A percentile compares a stretch with the other conserved stretches of the same genome.
Evolutionary conservation across 1,140 invertebrate species (phyloP).

Genomic region (Paraescarpia echinospica): DNA sequence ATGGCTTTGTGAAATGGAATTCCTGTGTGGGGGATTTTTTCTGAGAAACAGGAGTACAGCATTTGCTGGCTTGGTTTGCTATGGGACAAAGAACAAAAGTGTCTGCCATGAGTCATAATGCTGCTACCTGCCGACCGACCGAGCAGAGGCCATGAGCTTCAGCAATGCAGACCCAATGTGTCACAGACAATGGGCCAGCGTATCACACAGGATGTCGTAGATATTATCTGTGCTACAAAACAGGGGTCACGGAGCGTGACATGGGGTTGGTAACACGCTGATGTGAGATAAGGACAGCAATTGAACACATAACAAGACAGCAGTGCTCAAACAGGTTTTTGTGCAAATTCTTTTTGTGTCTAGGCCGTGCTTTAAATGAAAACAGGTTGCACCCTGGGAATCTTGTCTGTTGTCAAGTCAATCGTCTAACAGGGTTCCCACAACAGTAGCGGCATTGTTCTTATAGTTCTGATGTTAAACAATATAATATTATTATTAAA

Average conservation of each 20-base stretch:
- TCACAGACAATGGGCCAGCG: not conserved
- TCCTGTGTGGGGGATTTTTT: not conserved
- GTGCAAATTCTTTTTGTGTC: not conserved
- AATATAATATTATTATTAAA: not conserved
- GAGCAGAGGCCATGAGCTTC: not conserved
- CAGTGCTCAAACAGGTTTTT: not conserved
- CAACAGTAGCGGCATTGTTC: not conserved
- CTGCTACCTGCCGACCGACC: not conserved
- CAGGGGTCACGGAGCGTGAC: not conserved
- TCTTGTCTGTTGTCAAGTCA: not conserved
- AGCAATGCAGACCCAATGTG: not conserved
- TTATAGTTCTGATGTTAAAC: not conserved
- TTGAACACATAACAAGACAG: not conserved
- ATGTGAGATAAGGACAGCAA: slow-evolving; percentile 3
- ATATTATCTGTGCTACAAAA: not conserved
- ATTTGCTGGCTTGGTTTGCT: not conserved
- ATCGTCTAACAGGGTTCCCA: not conserved
- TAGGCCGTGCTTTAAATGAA: not conserved
- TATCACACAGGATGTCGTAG: not conserved
- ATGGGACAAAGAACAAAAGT: not conserved
- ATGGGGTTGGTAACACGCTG: not conserved
- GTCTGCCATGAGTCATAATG: not conserved
- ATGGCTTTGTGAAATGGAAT: not conserved
- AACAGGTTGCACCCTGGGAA: not conserved
- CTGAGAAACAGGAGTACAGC: not conserved